Conservation (phyloP, 2,888 invertebrate genomes). For the Melinopterus prodromus region DNA sequence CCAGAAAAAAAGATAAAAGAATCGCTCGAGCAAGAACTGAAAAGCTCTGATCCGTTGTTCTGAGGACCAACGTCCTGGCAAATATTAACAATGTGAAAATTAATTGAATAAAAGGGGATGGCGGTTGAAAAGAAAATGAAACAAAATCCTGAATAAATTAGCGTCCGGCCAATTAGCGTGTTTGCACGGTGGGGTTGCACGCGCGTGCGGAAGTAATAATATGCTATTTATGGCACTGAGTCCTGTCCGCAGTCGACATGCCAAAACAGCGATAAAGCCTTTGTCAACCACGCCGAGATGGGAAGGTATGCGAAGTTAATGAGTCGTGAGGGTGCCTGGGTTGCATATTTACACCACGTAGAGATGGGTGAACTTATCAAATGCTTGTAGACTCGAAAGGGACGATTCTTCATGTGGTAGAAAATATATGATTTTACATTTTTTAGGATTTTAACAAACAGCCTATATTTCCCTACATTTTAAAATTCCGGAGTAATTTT, state of each 20-base stretch:
- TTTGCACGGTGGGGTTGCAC: neutral
- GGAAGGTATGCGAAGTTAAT: neutral
- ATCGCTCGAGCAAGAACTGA: neutral
- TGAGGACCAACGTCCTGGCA: neutral
- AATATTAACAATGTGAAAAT: neutral
- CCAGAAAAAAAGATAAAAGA: neutral
- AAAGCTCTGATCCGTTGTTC: neutral
- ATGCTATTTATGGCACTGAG: neutral
- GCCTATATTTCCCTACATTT: too few relatives aligned
- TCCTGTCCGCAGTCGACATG: neutral
- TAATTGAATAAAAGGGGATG: neutral
- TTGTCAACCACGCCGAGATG: neutral
- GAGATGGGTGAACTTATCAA: neutral
- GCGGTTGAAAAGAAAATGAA: neutral
- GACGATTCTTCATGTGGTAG: too few relatives aligned
- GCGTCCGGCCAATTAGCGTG: neutral
- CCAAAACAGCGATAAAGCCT: neutral
- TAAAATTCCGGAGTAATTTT: too few relatives aligned
- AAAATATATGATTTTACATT: too few relatives aligned
- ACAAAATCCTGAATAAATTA: neutral
- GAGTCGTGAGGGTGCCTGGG: neutral
- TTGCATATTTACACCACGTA: neutral
- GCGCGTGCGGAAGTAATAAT: neutral
- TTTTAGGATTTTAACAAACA: too few relatives aligned
- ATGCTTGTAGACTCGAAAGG: too few relatives aligned